A percentile compares a stretch with the other conserved stretches of the same genome.
Conservation (phyloP, 2,113 vertebrate species). For the Pituophis catenifer region DNA sequence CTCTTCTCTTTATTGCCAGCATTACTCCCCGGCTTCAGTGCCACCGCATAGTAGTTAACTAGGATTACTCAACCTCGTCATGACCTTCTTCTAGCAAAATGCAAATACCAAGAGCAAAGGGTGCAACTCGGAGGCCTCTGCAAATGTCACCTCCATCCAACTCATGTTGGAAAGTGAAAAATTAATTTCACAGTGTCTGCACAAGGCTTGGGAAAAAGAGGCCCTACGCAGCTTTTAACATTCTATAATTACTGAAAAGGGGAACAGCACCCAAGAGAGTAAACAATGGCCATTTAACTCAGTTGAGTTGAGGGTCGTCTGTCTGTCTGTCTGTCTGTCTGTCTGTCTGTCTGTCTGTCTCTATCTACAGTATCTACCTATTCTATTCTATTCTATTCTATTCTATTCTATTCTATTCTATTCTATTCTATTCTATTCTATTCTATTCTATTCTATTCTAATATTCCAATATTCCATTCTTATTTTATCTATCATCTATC, state of each 20-base stretch:
- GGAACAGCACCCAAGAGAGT: conserved; percentile 49
- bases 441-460: too few relatives aligned
- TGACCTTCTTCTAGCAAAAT: fast-evolving
- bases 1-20: not conserved
- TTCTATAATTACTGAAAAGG: conserved; percentile 64
- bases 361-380: too few relatives aligned
- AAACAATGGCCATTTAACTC: conserved; percentile 27
- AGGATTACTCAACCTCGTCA: not conserved
- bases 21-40: not conserved
- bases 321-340: not conserved
- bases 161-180: conserved; percentile 62
- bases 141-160: conserved; percentile 64
- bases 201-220: conserved; percentile 67
- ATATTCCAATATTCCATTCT: too few relatives aligned
- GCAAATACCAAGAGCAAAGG: not conserved
- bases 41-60: not conserved
- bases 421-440: too few relatives aligned
- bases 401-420: too few relatives aligned
- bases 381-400: too few relatives aligned
- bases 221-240: conserved; percentile 67
- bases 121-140: not conserved
- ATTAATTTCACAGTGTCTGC: conserved; percentile 84
- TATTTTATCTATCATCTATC: conserved; percentile 11
- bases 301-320: conserved; percentile 25
- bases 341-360: not conserved